These are phyloP conservation scores for Sthenelais limicola DNA, from an alignment of 2,888 invertebrate species.

Conservation along the genomic window DNA sequence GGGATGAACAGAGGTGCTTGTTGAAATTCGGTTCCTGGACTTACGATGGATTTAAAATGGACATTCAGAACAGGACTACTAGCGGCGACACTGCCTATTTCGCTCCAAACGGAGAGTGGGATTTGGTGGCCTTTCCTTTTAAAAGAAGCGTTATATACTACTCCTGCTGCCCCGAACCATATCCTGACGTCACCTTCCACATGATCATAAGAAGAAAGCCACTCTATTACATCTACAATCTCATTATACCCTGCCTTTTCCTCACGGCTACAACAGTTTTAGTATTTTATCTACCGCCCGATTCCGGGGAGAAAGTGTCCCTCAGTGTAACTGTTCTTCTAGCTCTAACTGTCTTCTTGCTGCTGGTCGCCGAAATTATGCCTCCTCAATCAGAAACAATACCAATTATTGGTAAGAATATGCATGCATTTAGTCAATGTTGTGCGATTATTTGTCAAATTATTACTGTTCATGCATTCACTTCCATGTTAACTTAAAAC, in stretches of 20 bases:
- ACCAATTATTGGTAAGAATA: conserved; percentile 45
- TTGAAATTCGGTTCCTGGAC: conserved; percentile 38
- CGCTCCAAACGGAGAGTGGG: background rate
- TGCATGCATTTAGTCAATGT: too few relatives aligned
- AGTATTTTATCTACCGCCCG: conserved; percentile 42
- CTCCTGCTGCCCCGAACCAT: conserved; percentile 37
- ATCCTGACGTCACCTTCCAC: conserved; percentile 41
- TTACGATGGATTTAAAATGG: conserved; percentile 10
- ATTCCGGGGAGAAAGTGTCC: conserved; percentile 42
- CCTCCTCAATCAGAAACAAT: conserved; percentile 45
- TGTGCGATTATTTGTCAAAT: too few relatives aligned
- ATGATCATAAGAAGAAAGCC: conserved; percentile 35
- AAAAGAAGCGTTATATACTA: conserved; percentile 14
- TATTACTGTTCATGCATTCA: too few relatives aligned
- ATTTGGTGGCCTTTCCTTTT: background rate
- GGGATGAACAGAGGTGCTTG: conserved; percentile 25
- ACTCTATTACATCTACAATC: conserved; percentile 44
- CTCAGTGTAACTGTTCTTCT: conserved; percentile 43
- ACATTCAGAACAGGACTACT: background rate
- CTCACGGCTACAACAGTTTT: conserved; percentile 38
- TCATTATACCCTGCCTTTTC: conserved; percentile 41
- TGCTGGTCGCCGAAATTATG: conserved; percentile 45
- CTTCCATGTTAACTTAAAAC: too few relatives aligned
- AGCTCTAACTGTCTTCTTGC: conserved; percentile 45
- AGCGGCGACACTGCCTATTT: background rate